Evolutionary conservation across 2,797 vertebrate species (phyloP).

Genomic region (Myiotriccus ornatus): DNA sequence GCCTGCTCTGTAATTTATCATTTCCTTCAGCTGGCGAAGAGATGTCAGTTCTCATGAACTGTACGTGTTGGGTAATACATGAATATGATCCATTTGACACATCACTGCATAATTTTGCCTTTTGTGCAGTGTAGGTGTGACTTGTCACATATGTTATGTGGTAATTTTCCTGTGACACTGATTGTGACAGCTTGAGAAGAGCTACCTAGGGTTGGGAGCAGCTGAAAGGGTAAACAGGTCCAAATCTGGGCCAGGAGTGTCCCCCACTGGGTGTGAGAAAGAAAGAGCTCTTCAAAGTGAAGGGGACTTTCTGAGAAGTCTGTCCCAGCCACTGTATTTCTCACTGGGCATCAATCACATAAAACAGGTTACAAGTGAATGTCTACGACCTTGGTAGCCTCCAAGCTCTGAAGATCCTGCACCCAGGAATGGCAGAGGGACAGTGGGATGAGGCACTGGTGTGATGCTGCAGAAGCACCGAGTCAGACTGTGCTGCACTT

Average conservation of each 20-base stretch:
- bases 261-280: not conserved
- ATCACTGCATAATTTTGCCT: slow-evolving; percentile 34
- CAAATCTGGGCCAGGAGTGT: not conserved
- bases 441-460: not conserved
- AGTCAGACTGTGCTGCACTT: not conserved
- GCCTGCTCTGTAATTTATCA: not conserved
- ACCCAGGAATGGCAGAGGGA: not conserved
- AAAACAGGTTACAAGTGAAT: not conserved
- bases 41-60: slow-evolving; percentile 1
- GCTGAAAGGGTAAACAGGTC: slow-evolving; percentile 4
- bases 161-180: slow-evolving; percentile 34
- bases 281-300: not conserved
- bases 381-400: not conserved
- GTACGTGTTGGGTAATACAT: not conserved
- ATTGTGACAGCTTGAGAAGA: slow-evolving; percentile 15
- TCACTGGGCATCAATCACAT: not conserved
- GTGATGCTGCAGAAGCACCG: not conserved
- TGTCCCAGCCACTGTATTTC: not conserved
- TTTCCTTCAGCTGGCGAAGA: slow-evolving; percentile 2
- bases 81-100: slow-evolving; percentile 23
- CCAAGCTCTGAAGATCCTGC: not conserved
- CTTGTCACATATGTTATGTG: not conserved
- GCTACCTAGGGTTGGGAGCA: not conserved
- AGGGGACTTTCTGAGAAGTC: not conserved
- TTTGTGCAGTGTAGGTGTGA: slow-evolving; percentile 38